Base-by-base conservation (phyloP, 2,888 invertebrate species). In the Coenonympha glycerion region DNA sequence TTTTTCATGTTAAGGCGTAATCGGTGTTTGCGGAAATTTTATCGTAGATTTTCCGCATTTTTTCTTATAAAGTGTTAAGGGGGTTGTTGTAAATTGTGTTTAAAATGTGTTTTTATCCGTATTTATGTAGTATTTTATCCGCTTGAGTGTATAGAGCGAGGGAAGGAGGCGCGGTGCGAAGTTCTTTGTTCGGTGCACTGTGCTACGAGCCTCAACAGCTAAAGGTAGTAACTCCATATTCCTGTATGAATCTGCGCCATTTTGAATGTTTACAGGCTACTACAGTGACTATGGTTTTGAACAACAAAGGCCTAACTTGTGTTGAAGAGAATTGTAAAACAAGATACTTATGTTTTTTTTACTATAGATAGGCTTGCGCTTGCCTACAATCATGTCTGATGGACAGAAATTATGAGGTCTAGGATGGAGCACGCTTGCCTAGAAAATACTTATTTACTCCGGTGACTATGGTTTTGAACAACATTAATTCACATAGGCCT, bases 151-250 rank as follows among this genome's bases (percentile, higher is more conserved):
- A 52, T 47, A 55, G 54, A 61, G 57, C 61, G 57, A 51, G 53
- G 52, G 56, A 53, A 45, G 40, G 33, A 34, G 44, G 9, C 6
- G 4, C 6, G 6, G 8, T 6, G 8, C 3, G 53, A 42, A 56
- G 6, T 13, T 71, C 69, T 77, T 77, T 77, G 77, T 77, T 74
- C 75, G 63, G 60, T 72, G 73, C 73, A 72, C 60, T 62, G 55
- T 52, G 44, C 39, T 33, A 52, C 57, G 53, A 52, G 22, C 57
- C 59, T 63, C 65, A 60, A 62, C 56, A 55, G 55, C 59, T 61
- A 69, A 73, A 74, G 69, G 71, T 69, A 71, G 57, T 65, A 76
- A 66, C 66, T 70, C 60, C 60, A 59, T 49, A n/a, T 53, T 54
- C 6, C 44, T 31, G 18, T 44, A 44, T 18, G 22, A 33, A 13